Evolutionary conservation across 1,140 invertebrate genomes (phyloP), one percentile per base, ranked within the genome.

Genomic region (Drosophila yakuba): DNA sequence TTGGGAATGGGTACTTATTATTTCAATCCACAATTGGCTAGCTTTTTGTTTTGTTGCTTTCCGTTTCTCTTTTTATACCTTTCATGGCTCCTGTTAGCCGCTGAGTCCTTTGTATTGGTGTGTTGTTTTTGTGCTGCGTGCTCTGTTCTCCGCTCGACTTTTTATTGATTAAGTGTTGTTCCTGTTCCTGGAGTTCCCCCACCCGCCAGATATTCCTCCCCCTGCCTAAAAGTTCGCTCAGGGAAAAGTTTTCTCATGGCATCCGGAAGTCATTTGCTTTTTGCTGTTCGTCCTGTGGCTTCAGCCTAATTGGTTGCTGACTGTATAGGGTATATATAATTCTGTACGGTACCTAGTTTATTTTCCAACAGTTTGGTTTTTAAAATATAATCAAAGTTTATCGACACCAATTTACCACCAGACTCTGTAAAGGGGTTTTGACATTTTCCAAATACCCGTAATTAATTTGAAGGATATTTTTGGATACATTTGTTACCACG

Each of bases 91-190:
- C 35, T 44, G 23, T 67, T 64, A 36, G 36, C 55, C 35, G 35
- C 64, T 64, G 17, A 15, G 41, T 48, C 36, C 44, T 72, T 43
- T 57, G 11, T 64, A 61, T 44, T 60, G 44, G 50, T 41, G 47
- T 20, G 11, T 69, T 60, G 47, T 55, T 41, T 51, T 20, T 61
- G 45, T 50, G 52, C 66, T 89, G 79, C 55, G 75, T 83, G 75
- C 64, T 86, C 56, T 12, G 36, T 39, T 54, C 54, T 59, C 47
- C 35, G 45, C 23, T 69, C 56, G 77, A 64, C 67, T 51, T 86
- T 83, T 89, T 86, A 86, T 86, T 86, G 83, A 86, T 86, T 86
- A 74, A 89, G 71, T 73, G 67, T 51, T 72, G 63, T 48, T 63
- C 50, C 60, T 43, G 59, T 39, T 59, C 55, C 17, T 28, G 51